Percentiles rank a stretch among this genome's conserved stretches.
These are phyloP conservation scores for Tillus elongatus DNA, from an alignment of 2,888 invertebrate species.

Conservation along the genomic window DNA sequence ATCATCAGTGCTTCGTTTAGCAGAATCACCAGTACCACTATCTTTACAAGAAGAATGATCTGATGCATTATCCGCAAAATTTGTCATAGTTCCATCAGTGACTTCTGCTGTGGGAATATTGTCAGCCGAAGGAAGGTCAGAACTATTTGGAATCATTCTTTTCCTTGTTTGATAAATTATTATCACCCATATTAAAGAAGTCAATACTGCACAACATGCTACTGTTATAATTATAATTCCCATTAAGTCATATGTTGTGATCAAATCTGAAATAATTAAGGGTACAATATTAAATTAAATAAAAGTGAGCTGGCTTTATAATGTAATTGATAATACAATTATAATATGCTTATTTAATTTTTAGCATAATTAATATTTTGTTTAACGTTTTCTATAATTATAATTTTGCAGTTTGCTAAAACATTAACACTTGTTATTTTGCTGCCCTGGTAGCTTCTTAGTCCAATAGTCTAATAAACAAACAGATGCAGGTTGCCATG, in stretches of 20 bases:
- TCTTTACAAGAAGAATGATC: constrained; percentile 71
- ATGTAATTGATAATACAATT: no score
- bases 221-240: constrained; percentile 84
- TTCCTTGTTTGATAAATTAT: constrained; percentile 80
- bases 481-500: no score
- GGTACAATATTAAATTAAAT: no score
- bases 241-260: constrained; percentile 65
- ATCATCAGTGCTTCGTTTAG: constrained; percentile 55
- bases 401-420: no score
- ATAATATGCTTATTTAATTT: no score
- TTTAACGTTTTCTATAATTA: no score
- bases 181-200: constrained; percentile 83
- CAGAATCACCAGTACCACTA: constrained; percentile 72
- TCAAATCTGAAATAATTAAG: no score
- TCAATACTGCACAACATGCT: constrained; percentile 84
- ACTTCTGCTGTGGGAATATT: constrained; percentile 36
- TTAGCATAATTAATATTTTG: no score
- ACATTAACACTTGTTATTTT: no score
- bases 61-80: constrained; percentile 58
- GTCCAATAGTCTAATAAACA: no score
- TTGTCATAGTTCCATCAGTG: constrained; percentile 45
- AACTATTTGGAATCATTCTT: constrained; percentile 46
- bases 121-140: constrained; percentile 29
- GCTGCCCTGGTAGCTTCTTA: no score
- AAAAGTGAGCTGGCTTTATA: no score